Conservation (phyloP, 2,113 vertebrate genomes). For the Helogale parvula region DNA sequence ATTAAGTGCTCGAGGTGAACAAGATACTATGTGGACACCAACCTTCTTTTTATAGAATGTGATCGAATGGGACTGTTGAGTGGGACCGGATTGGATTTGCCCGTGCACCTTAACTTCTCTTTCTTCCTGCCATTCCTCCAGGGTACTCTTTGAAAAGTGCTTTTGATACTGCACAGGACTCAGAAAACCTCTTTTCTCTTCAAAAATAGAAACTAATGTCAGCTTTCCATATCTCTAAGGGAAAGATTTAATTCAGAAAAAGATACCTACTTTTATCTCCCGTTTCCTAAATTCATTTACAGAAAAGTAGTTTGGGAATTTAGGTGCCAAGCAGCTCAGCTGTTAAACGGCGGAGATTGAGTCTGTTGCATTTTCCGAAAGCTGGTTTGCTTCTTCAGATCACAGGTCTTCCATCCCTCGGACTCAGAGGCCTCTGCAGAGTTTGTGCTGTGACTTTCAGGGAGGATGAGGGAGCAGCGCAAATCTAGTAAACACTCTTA, state of each 20-base stretch:
- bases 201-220: slow-evolving; percentile 12
- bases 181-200: slow-evolving; percentile 38
- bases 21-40: background rate
- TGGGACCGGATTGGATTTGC: background rate
- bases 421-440: background rate
- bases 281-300: slow-evolving; percentile 18
- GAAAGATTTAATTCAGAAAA: slow-evolving; percentile 50
- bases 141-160: background rate
- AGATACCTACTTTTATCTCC: background rate
- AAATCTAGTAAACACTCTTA: background rate
- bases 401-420: background rate
- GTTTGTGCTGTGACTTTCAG: background rate
- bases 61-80: background rate
- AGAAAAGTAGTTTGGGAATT: background rate
- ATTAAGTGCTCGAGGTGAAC: background rate
- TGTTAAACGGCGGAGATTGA: background rate
- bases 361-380: background rate
- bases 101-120: background rate
- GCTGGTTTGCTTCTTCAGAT: background rate
- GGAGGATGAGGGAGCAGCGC: background rate
- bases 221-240: background rate
- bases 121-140: background rate
- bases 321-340: background rate
- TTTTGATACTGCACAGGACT: background rate
- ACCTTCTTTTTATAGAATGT: background rate